phyloP scores from a whole-genome alignment of 2,113 vertebrate species.

The Zosterops lateralis region DNA sequence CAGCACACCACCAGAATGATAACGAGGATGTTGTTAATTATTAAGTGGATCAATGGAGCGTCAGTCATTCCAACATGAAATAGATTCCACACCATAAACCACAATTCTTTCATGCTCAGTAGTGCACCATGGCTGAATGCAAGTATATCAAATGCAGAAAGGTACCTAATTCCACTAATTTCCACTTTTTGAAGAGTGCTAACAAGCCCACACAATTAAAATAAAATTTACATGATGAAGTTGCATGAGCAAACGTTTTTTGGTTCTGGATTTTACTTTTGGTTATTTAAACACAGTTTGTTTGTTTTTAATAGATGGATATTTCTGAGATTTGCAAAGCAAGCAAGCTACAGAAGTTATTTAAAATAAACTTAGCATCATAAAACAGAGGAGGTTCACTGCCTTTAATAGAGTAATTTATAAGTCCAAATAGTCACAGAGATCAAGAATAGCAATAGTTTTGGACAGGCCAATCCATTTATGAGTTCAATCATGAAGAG shows the following conservation, averaged over 20 bases:
- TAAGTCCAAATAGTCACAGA: not conserved
- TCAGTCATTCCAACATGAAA: slow-evolving; percentile 25
- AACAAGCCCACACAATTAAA: not conserved
- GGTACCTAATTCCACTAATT: not conserved
- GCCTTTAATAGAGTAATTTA: not conserved
- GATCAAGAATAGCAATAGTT: not conserved
- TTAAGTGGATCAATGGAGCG: not conserved
- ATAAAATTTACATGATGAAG: not conserved
- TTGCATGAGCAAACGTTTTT: slow-evolving; percentile 1
- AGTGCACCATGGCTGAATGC: not conserved
- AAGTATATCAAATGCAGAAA: slow-evolving; percentile 17
- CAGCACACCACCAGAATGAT: not conserved
- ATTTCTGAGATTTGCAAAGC: slow-evolving; percentile 2
- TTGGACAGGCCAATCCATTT: not conserved
- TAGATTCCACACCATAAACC: slow-evolving; percentile 22
- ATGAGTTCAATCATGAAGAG: not conserved
- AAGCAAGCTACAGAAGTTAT: not conserved
- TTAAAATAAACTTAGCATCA: not conserved
- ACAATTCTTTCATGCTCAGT: slow-evolving; percentile 24
- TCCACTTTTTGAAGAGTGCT: not conserved
- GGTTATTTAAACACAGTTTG: not conserved
- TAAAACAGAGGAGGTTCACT: not conserved
- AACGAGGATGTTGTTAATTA: slow-evolving; percentile 13
- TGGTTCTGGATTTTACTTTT: slow-evolving; percentile 14
- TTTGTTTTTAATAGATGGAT: not conserved